These are phyloP conservation scores for Coendou prehensilis DNA, from an alignment of 2,797 vertebrate species.

Conservation along the genomic window DNA sequence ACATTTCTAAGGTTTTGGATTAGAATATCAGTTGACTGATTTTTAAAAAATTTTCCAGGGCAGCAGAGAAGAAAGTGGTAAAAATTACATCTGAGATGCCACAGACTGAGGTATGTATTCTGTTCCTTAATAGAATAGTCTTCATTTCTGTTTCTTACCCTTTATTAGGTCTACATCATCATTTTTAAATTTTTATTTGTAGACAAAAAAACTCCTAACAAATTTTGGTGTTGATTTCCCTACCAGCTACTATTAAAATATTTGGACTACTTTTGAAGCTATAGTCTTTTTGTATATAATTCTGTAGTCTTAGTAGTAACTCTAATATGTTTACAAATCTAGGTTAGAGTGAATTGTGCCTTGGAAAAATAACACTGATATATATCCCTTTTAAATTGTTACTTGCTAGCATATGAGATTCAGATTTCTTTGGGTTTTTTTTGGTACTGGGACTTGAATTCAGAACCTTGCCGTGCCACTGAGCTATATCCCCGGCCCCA, in stretches of 20 bases:
- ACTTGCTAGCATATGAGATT: constrained; percentile 23
- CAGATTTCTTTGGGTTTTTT: constrained; percentile 15
- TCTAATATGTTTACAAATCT: constrained; percentile 46
- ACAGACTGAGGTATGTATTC: constrained; percentile 90
- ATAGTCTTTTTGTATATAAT: constrained; percentile 12
- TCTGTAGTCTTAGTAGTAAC: background rate
- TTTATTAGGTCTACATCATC: constrained; percentile 24
- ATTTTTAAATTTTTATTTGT: constrained; percentile 26
- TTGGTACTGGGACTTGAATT: too few species aligned
- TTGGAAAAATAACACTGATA: constrained; percentile 57
- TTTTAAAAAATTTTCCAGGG: constrained; percentile 86
- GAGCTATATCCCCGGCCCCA: background rate
- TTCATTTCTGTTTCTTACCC: background rate
- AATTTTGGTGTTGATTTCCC: constrained; percentile 62
- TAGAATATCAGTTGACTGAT: constrained; percentile 28
- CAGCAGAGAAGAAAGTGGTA: constrained; percentile 93
- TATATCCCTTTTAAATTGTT: constrained; percentile 38
- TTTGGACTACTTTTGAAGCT: constrained; percentile 34
- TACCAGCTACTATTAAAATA: constrained; percentile 40
- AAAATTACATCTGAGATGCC: constrained; percentile 93
- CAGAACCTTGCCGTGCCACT: too few species aligned
- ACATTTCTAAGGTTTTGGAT: constrained; percentile 48
- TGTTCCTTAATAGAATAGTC: constrained; percentile 20
- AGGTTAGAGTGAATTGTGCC: background rate
- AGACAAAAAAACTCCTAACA: constrained; percentile 53